Conservation (phyloP, 2,797 vertebrate genomes). For the Ispidina picta region DNA sequence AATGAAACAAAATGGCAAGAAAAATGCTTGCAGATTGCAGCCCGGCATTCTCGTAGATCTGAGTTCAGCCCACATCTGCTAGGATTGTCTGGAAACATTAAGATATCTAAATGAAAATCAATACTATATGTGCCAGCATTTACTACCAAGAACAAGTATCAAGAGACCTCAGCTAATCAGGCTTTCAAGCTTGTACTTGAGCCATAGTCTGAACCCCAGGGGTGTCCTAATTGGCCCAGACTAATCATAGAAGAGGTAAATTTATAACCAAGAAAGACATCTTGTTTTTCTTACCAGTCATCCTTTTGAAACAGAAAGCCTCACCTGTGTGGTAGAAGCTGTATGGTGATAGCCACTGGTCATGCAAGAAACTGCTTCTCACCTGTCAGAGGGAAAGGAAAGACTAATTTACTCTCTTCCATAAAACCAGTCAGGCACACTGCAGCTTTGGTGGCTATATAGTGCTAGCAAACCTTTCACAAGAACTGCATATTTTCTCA, state of each 20-base stretch:
- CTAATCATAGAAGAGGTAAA: conserved; percentile 85
- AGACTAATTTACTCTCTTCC: conserved; percentile 72
- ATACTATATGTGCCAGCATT: conserved; percentile 91
- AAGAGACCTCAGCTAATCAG: conserved; percentile 84
- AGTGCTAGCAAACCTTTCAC: conserved; percentile 31
- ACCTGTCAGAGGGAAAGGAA: conserved; percentile 80
- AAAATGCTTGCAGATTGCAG: conserved; percentile 91
- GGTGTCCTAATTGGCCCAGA: conserved; percentile 82
- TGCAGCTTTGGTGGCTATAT: conserved; percentile 60
- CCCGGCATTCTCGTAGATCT: conserved; percentile 84
- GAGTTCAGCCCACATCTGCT: conserved; percentile 84
- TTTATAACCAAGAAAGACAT: conserved; percentile 83
- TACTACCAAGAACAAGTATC: conserved; percentile 86
- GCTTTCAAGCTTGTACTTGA: conserved; percentile 79
- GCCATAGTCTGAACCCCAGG: conserved; percentile 78
- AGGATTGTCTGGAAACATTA: conserved; percentile 94
- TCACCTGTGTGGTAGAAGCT: conserved; percentile 75
- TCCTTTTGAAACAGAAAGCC: conserved; percentile 53
- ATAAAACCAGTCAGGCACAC: conserved; percentile 71
- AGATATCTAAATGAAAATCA: conserved; percentile 99
- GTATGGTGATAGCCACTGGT: conserved; percentile 64
- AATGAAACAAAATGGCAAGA: conserved; percentile 93
- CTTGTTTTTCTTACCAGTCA: conserved; percentile 82
- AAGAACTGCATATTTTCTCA: conserved; percentile 57
- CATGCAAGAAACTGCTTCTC: conserved; percentile 77